These are phyloP conservation scores for Brachionus manjavacas DNA, from an alignment of 1,140 invertebrate genomes.

Conservation along the genomic window DNA sequence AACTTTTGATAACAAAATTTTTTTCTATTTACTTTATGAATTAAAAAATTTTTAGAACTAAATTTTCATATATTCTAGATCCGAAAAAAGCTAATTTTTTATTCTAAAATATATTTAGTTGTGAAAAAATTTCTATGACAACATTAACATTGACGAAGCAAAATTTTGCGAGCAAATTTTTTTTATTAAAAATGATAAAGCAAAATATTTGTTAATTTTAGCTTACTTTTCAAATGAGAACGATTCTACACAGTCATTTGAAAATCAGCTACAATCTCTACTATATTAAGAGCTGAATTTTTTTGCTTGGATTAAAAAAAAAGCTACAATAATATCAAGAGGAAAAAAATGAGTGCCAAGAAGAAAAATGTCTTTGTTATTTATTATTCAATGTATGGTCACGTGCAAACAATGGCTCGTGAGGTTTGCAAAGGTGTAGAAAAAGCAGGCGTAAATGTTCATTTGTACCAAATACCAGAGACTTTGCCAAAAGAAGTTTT, in stretches of 20 bases:
- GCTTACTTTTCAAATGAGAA: neutral
- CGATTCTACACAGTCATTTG: neutral
- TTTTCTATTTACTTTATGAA: too few relatives aligned
- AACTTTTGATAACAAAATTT: too few relatives aligned
- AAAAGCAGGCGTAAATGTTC: constrained; percentile 36
- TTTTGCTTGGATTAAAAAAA: neutral
- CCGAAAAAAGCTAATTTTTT: neutral
- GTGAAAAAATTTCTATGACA: neutral
- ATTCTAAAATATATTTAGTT: too few relatives aligned
- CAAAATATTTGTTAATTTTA: neutral
- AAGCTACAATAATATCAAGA: neutral
- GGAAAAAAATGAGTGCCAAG: constrained; percentile 11
- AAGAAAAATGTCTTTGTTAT: constrained; percentile 42
- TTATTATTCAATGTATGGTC: constrained; percentile 42
- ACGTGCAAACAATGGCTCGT: constrained; percentile 24
- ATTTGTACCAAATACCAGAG: constrained; percentile 31
- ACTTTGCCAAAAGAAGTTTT: constrained; percentile 33
- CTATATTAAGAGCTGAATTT: neutral
- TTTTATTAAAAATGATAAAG: neutral
- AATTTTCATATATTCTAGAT: neutral
- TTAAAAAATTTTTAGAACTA: neutral
- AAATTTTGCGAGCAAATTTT: neutral
- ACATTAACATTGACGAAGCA: neutral
- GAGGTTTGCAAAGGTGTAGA: constrained; percentile 22
- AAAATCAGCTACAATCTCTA: neutral